Evolutionary conservation across 2,113 vertebrate genomes (phyloP).

Genomic region (Jacana jacana): DNA sequence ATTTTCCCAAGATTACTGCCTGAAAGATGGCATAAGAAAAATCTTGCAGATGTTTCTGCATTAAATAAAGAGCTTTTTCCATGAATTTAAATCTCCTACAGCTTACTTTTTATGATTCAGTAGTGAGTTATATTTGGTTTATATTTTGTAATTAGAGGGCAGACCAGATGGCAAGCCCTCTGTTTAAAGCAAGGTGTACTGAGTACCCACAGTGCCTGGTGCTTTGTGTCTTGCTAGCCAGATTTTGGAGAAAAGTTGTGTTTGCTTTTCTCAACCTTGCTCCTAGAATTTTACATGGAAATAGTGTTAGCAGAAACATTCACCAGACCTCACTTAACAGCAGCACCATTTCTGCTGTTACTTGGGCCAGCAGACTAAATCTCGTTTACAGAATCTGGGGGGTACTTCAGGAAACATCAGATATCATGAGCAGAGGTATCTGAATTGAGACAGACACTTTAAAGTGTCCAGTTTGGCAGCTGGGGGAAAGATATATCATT

Average conservation of each 20-base stretch:
- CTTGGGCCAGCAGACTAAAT: not conserved
- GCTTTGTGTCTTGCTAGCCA: not conserved
- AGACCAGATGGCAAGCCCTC: slow-evolving; percentile 56
- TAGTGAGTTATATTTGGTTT: slow-evolving; percentile 35
- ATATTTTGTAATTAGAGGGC: slow-evolving; percentile 48
- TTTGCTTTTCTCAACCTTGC: not conserved
- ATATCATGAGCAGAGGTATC: not conserved
- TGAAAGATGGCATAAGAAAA: not conserved
- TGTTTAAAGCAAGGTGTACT: not conserved
- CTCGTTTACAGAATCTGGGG: not conserved
- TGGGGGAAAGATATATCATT: not conserved
- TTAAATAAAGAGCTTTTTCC: slow-evolving; percentile 37
- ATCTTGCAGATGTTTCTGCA: slow-evolving; percentile 6
- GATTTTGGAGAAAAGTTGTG: not conserved
- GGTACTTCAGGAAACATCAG: not conserved
- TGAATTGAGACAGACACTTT: not conserved
- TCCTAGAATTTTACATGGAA: not conserved
- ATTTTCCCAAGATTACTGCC: not conserved
- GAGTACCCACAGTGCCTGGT: not conserved
- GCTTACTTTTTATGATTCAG: slow-evolving; percentile 7
- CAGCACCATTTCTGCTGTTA: not conserved
- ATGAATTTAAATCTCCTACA: slow-evolving; percentile 19
- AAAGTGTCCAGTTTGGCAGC: not conserved
- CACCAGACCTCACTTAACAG: not conserved
- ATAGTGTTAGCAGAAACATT: not conserved